A percentile compares a stretch with the other conserved stretches of the same genome.
These are phyloP conservation scores for Pelosia muscerda DNA, from an alignment of 2,888 invertebrate species.

Conservation along the genomic window DNA sequence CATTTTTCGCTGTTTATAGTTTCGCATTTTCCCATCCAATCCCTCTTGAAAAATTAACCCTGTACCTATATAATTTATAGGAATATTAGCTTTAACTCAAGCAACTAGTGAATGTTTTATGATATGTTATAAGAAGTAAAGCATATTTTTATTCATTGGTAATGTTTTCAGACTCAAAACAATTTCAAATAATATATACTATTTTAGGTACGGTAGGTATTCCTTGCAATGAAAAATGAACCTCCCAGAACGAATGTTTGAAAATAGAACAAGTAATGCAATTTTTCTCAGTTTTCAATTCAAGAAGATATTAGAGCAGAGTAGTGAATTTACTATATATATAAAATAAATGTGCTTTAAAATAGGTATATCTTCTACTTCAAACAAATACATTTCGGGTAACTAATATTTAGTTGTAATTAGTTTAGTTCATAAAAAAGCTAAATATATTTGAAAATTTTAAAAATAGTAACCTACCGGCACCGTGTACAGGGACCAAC, in stretches of 20 bases:
- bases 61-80: no score
- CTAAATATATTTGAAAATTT: no score
- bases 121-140: neutral
- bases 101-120: neutral
- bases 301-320: neutral
- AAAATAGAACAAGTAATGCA: neutral
- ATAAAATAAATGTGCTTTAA: neutral
- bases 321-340: neutral
- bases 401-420: neutral
- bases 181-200: neutral
- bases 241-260: neutral
- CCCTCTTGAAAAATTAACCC: no score
- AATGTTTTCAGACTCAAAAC: neutral
- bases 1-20: no score
- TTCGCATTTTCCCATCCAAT: no score
- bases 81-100: no score
- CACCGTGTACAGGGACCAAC: no score
- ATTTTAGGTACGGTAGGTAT: neutral
- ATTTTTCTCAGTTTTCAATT: neutral
- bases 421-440: no score
- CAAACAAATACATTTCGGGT: neutral
- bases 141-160: neutral
- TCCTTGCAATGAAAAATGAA: neutral
- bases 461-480: no score
- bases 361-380: neutral